Evolutionary conservation across 2,113 vertebrate species (phyloP), one percentile per base, ranked within the genome.

Genomic region (Prietella phreatophila): DNA sequence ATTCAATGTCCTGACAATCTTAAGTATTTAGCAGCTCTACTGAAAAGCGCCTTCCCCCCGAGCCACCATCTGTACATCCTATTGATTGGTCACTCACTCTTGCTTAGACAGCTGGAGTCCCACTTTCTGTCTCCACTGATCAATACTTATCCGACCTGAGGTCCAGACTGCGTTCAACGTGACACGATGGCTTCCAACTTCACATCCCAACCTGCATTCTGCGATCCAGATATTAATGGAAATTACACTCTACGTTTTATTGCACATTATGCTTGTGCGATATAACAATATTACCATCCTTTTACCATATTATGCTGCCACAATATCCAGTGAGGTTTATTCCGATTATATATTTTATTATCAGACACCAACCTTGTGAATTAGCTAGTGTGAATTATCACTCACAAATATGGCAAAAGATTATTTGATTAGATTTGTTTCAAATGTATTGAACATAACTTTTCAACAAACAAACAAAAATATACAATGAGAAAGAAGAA

Each of bases 21-120:
- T 85, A 88, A 90, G 89, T 90, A 89, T 92, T 91, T 90, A 91
- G 90, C 90, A 83, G 85, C 89, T 90, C 84, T 83, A 88, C 69
- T 87, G 85, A 91, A 90, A 86, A 86, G 71, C 86, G 85, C 87
- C 88, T 88, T 87, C 67, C 90, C 88, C 82, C 87, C 80, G 79
- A 86, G 88, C 82, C 78, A 65, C 89, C 90, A 91, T 91, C 91
- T 92, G 90, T 86, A 88, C 50, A 84, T 86, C 85, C 84, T 91
- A 90, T 90, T 91, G 94, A 94, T 92, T 88, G 91, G 90, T 90
- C 87, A 91, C 92, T 89, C 88, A 83, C 92, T 91, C 91, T 84
- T 84, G 85, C 83, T 90, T 89, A 86, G 85, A 88, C 86, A 93
- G 90, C 86, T 81, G 90, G 86, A 86, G 91, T 86, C 63, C 90